These are phyloP conservation scores for Cheilosia scutellata DNA, from an alignment of 2,888 invertebrate species.

Conservation along the genomic window DNA sequence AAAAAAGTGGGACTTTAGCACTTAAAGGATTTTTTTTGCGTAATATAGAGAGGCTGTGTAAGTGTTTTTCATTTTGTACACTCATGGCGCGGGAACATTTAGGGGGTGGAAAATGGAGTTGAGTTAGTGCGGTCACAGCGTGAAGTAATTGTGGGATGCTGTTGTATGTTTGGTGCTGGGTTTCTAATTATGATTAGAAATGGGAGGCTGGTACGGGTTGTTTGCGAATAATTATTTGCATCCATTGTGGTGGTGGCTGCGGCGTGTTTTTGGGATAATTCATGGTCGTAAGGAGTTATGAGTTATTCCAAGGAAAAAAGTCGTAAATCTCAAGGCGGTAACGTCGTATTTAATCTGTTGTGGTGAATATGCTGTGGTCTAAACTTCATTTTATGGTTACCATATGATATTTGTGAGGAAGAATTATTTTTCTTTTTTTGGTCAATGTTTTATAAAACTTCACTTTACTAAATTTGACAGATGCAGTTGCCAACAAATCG, in stretches of 20 bases:
- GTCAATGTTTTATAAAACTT: no score
- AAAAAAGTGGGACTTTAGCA: constrained; percentile 43
- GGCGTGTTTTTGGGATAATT: neutral
- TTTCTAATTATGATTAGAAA: constrained; percentile 73
- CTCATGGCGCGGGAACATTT: constrained; percentile 13
- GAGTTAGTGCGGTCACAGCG: constrained; percentile 64
- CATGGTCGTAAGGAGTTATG: neutral
- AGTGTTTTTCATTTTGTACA: constrained; percentile 68
- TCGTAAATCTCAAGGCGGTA: neutral
- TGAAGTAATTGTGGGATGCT: constrained; percentile 67
- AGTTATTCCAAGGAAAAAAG: constrained; percentile 15
- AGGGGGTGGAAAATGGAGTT: neutral
- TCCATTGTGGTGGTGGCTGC: constrained; percentile 18
- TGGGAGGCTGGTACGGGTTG: constrained; percentile 9
- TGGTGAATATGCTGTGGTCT: neutral
- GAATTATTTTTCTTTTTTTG: neutral
- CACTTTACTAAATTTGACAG: no score
- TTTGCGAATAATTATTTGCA: constrained; percentile 55
- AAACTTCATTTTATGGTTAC: neutral
- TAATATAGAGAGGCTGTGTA: constrained; percentile 35
- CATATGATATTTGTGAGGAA: neutral
- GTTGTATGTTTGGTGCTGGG: constrained; percentile 56
- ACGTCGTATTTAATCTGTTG: neutral
- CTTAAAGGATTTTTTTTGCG: constrained; percentile 51
- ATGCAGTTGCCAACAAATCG: no score